These are phyloP conservation scores for Drosophila peninsularis DNA, from an alignment of 2,888 invertebrate species.

Conservation along the genomic window DNA sequence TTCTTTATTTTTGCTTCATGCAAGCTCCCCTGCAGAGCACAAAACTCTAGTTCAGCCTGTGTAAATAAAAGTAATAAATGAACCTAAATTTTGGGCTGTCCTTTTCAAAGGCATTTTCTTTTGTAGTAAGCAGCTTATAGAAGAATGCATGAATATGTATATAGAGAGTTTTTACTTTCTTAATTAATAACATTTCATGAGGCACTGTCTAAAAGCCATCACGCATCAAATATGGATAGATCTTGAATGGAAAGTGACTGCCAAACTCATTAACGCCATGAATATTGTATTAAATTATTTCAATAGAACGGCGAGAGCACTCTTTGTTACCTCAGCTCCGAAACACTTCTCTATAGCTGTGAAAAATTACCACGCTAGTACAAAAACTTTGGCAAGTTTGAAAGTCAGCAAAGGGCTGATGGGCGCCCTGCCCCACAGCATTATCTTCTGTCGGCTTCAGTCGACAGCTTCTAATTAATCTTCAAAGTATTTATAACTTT, in stretches of 20 bases:
- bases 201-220: background rate
- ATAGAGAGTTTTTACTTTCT: background rate
- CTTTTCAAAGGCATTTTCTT: constrained; percentile 11
- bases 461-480: constrained; percentile 66
- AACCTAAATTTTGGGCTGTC: constrained; percentile 4
- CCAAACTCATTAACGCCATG: constrained; percentile 52
- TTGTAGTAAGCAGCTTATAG: constrained; percentile 1
- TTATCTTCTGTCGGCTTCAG: constrained; percentile 17
- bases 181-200: constrained; percentile 2
- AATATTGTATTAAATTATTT: constrained; percentile 52
- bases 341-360: constrained; percentile 27
- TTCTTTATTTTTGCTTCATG: too few species aligned
- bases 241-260: constrained; percentile 42
- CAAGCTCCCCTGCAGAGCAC: background rate
- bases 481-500: constrained; percentile 75
- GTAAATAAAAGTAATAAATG: constrained; percentile 28
- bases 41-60: constrained; percentile 2
- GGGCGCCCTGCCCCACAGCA: background rate
- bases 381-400: constrained; percentile 47
- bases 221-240: constrained; percentile 27
- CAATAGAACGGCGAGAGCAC: constrained; percentile 27
- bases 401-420: constrained; percentile 27
- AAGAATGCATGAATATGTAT: background rate
- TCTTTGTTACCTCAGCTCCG: background rate
- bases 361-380: constrained; percentile 41